A percentile compares a stretch with the other conserved stretches of the same genome.
These are phyloP conservation scores for Steinernema scapterisci DNA, from an alignment of 2,888 invertebrate genomes.

Conservation along the genomic window DNA sequence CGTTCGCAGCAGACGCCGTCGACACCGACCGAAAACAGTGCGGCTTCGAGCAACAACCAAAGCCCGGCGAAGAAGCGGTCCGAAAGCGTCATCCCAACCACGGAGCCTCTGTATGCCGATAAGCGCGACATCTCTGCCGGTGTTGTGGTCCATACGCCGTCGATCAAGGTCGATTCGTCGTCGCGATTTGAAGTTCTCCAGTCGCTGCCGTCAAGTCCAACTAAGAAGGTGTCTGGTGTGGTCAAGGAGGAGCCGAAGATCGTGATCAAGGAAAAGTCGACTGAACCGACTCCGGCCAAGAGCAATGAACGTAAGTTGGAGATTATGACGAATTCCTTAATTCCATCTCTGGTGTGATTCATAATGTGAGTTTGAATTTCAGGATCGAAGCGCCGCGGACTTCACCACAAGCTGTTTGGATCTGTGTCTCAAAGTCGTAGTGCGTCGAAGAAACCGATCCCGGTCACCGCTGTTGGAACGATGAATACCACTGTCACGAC, in stretches of 20 bases:
- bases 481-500: background rate
- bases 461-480: constrained; percentile 15
- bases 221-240: background rate
- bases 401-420: constrained; percentile 23
- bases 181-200: constrained; percentile 21
- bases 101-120: constrained; percentile 12
- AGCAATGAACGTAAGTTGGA: background rate
- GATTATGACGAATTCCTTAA: background rate
- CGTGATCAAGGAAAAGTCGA: background rate
- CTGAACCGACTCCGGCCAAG: background rate
- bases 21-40: background rate
- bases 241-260: background rate
- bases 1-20: background rate
- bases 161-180: constrained; percentile 7
- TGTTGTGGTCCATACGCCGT: background rate
- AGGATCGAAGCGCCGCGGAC: constrained; percentile 5
- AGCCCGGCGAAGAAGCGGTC: constrained; percentile 5
- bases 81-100: background rate
- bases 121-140: constrained; percentile 5
- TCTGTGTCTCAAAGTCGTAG: constrained; percentile 14
- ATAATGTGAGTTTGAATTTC: no score
- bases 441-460: constrained; percentile 19
- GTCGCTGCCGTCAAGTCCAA: background rate
- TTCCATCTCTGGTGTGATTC: no score
- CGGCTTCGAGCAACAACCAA: constrained; percentile 13